Evolutionary conservation across 2,888 invertebrate genomes (phyloP).

Genomic region (Celastrina argiolus): DNA sequence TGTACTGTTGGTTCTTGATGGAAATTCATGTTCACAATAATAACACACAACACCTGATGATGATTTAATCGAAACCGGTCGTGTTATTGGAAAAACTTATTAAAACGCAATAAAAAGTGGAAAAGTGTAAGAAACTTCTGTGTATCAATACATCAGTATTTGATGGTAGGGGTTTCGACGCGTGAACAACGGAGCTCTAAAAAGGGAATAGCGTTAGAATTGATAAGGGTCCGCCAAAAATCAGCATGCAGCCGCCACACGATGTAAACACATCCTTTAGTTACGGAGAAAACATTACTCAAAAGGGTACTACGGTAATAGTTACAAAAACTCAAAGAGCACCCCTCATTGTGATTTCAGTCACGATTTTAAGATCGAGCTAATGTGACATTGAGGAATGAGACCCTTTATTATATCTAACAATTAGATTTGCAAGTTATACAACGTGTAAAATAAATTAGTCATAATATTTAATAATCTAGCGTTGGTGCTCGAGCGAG

Average conservation of each 20-base stretch:
- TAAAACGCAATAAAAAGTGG: too few species aligned
- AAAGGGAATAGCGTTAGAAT: not conserved
- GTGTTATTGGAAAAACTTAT: too few species aligned
- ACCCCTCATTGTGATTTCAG: slow-evolving; percentile 6
- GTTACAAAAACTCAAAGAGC: not conserved
- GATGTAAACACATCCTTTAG: slow-evolving; percentile 1
- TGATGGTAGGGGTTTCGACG: too few species aligned
- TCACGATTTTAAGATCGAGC: slow-evolving; percentile 16
- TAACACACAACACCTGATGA: too few species aligned
- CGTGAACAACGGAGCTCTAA: too few species aligned
- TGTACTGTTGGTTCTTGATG: too few species aligned
- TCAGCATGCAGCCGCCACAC: not conserved
- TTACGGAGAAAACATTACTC: slow-evolving; percentile 2
- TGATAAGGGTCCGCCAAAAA: not conserved
- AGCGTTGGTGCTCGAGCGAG: too few species aligned
- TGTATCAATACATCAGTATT: too few species aligned
- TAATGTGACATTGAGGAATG: slow-evolving; percentile 18
- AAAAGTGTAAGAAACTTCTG: too few species aligned
- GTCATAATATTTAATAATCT: too few species aligned
- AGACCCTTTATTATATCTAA: slow-evolving; percentile 7
- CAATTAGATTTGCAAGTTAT: not conserved
- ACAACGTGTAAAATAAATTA: not conserved
- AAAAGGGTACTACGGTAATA: not conserved
- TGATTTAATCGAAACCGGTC: too few species aligned
- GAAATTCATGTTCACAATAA: too few species aligned